Conservation (phyloP, 1,140 invertebrate species). For the Zelostemma sp. region DNA sequence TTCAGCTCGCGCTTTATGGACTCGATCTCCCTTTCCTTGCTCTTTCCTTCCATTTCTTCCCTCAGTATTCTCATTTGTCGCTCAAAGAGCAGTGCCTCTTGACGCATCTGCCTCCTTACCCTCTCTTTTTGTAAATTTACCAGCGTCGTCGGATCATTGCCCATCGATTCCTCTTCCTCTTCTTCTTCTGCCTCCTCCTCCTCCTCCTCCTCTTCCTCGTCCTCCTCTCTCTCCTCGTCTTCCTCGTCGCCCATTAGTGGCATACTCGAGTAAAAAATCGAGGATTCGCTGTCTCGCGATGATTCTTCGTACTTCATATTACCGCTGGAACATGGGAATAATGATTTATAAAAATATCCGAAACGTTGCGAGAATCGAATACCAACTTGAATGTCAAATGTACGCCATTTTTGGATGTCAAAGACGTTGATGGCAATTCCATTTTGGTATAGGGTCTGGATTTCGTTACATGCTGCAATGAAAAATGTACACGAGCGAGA, state of each 20-base stretch:
- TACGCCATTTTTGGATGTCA: background rate
- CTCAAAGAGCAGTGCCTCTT: conserved; percentile 29
- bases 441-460: no score
- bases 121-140: conserved; percentile 28
- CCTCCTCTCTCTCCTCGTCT: no score
- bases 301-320: background rate
- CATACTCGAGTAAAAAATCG: background rate
- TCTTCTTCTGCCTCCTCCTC: no score
- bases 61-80: conserved; percentile 30
- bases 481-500: background rate
- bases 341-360: no score
- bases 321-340: background rate
- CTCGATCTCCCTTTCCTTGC: conserved; percentile 20
- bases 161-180: background rate
- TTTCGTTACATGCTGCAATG: background rate
- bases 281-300: conserved; percentile 4
- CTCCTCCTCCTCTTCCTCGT: no score
- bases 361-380: no score
- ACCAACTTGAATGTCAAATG: background rate
- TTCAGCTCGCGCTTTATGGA: conserved; percentile 14
- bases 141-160: conserved; percentile 2
- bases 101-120: conserved; percentile 25
- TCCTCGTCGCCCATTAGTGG: no score
- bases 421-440: no score
- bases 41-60: conserved; percentile 18